phyloP scores from a whole-genome alignment of 2,797 vertebrate species.

The Gila robusta region DNA sequence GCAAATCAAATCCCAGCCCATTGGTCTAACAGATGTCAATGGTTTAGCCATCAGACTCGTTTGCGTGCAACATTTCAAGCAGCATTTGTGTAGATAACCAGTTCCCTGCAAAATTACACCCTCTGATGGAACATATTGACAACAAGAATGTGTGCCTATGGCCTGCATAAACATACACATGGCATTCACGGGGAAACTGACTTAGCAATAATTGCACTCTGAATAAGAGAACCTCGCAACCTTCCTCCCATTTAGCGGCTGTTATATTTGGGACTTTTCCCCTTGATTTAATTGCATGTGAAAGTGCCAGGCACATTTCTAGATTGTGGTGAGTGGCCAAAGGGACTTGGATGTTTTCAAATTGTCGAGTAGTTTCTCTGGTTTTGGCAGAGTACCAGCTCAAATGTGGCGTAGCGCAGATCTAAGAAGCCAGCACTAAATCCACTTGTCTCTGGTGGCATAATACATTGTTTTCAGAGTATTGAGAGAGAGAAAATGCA shows the following conservation, averaged over 20 bases:
- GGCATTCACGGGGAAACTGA: conserved; percentile 49
- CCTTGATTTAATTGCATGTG: conserved; percentile 60
- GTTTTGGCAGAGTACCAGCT: conserved; percentile 64
- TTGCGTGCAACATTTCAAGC: conserved; percentile 42
- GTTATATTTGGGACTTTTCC: conserved; percentile 52
- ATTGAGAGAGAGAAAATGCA: conserved; percentile 38
- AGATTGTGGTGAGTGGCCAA: conserved; percentile 59
- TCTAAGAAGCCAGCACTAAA: conserved; percentile 61
- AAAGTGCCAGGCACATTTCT: conserved; percentile 64
- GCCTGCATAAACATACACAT: neutral
- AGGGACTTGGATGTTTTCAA: conserved; percentile 65
- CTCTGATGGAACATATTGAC: conserved; percentile 32
- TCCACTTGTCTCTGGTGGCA: conserved; percentile 50
- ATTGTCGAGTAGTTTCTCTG: conserved; percentile 64
- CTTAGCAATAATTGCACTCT: conserved; percentile 49
- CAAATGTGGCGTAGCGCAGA: conserved; percentile 64
- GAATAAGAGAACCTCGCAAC: conserved; percentile 32
- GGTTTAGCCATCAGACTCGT: conserved; percentile 45
- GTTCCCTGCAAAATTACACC: conserved; percentile 37
- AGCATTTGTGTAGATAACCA: conserved; percentile 52
- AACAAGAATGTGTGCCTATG: conserved; percentile 1
- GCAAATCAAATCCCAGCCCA: conserved; percentile 40
- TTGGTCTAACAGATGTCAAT: conserved; percentile 58
- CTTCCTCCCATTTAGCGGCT: conserved; percentile 42
- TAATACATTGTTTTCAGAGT: conserved; percentile 53